Conservation (phyloP, 92 coral and sea anemone genomes). For the Palythoa heliodiscus region DNA sequence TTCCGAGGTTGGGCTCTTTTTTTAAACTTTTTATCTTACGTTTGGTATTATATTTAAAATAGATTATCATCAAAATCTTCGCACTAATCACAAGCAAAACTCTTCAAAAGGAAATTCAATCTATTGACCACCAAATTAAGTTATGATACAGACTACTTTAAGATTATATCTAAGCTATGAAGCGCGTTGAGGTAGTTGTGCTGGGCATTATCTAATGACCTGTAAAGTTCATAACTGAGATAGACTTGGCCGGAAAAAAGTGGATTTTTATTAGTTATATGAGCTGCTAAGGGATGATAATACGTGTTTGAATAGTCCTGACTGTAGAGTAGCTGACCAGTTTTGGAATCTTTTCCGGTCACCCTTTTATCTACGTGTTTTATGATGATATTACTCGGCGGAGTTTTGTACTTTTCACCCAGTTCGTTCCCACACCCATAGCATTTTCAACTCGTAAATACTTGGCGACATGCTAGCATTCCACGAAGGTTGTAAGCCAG, state of each 20-base stretch:
- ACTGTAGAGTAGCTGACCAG: slow-evolving; percentile 30
- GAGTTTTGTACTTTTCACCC: slow-evolving; percentile 40
- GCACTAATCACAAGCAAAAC: not conserved
- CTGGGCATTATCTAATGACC: slow-evolving; percentile 43
- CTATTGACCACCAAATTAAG: not conserved
- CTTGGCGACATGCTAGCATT: slow-evolving; percentile 45
- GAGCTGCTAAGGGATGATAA: slow-evolving; percentile 28
- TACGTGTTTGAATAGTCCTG: slow-evolving; percentile 38
- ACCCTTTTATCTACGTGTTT: slow-evolving; percentile 45
- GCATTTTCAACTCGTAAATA: slow-evolving; percentile 38
- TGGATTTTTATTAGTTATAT: slow-evolving; percentile 26
- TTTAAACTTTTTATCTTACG: not conserved
- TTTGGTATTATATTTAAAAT: slow-evolving; percentile 3
- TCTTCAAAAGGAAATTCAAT: not conserved
- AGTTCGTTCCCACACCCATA: slow-evolving; percentile 40
- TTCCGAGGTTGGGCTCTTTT: not conserved
- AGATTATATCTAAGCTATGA: slow-evolving; percentile 36
- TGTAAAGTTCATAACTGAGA: slow-evolving; percentile 29
- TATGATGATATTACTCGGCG: slow-evolving; percentile 41
- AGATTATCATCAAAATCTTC: slow-evolving; percentile 16
- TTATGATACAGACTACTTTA: not conserved
- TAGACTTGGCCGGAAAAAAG: slow-evolving; percentile 2
- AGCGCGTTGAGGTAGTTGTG: slow-evolving; percentile 30
- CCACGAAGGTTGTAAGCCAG: slow-evolving; percentile 45
- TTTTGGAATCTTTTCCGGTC: slow-evolving; percentile 19